These are phyloP conservation scores for Bursaphelenchus mucronatus DNA, from an alignment of 1,140 invertebrate genomes.

Conservation along the genomic window DNA sequence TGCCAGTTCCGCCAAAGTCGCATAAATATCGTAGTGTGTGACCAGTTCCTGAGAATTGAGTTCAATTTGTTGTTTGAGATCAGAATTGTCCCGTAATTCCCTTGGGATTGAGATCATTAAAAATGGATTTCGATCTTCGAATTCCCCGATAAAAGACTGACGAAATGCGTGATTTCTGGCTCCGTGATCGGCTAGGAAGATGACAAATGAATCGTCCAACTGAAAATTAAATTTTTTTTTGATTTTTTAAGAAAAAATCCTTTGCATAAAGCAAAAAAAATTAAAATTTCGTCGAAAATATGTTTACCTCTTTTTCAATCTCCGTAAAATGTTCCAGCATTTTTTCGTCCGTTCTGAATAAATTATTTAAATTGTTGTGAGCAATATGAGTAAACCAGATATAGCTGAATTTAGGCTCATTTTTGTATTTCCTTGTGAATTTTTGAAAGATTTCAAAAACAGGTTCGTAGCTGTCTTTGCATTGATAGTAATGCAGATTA, in stretches of 20 bases:
- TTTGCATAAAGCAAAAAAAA: neutral
- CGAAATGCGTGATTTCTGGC: neutral
- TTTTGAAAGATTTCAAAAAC: too few species aligned
- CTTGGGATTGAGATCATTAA: conserved; percentile 7
- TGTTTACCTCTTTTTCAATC: neutral
- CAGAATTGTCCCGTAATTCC: conserved; percentile 1
- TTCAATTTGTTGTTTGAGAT: conserved; percentile 4
- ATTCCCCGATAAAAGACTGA: neutral
- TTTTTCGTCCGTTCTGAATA: conserved; percentile 1
- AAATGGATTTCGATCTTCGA: conserved; percentile 16
- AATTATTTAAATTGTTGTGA: conserved; percentile 7
- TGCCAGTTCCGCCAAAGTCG: conserved; percentile 1
- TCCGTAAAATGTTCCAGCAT: neutral
- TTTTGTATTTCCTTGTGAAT: too few species aligned
- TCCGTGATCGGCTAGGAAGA: conserved; percentile 6
- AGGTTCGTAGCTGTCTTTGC: too few species aligned
- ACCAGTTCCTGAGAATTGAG: neutral
- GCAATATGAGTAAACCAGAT: neutral
- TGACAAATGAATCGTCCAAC: conserved; percentile 9
- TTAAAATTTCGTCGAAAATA: neutral
- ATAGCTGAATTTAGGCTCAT: too few species aligned
- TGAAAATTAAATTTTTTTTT: neutral
- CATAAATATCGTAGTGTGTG: conserved; percentile 18
- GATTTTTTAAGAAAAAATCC: neutral
- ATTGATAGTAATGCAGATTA: too few species aligned